A percentile compares a stretch with the other conserved stretches of the same genome.
phyloP scores from a whole-genome alignment of 2,888 invertebrate genomes.

The Agriopis leucophaearia region DNA sequence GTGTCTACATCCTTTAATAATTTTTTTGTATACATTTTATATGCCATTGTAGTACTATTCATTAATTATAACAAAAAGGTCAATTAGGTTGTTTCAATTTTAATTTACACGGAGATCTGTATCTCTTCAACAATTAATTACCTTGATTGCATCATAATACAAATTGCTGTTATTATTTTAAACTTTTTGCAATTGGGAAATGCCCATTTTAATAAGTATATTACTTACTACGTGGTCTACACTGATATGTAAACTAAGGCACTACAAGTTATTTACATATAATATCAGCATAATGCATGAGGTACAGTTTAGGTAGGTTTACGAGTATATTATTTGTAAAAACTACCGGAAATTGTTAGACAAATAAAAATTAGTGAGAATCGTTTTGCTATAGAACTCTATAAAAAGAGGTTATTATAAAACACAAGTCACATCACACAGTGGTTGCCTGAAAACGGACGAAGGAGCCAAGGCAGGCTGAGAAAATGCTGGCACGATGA shows the following conservation, averaged over 20 bases:
- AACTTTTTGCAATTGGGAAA: slow-evolving; percentile 8
- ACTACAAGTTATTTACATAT: background rate
- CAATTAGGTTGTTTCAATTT: slow-evolving; percentile 60
- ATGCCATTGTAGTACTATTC: slow-evolving; percentile 34
- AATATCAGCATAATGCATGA: no score
- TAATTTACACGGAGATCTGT: slow-evolving; percentile 60
- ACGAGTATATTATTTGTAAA: background rate
- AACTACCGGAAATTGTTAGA: no score
- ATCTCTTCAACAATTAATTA: slow-evolving; percentile 68
- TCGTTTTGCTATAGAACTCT: no score
- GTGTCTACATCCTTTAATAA: no score
- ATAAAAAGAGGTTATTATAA: no score
- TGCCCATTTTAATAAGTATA: slow-evolving; percentile 2
- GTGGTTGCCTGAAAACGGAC: no score
- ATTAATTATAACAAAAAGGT: slow-evolving; percentile 58
- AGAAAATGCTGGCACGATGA: no score
- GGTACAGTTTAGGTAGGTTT: no score
- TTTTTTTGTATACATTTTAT: background rate
- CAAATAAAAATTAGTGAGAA: no score
- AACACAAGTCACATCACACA: no score
- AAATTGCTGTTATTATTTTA: slow-evolving; percentile 15
- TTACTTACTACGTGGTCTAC: background rate
- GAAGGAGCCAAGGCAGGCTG: no score
- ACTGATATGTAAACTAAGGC: background rate
- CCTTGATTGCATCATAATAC: slow-evolving; percentile 54